Conservation (phyloP, 1,140 invertebrate genomes). For the Caenorhabditis tropicalis region DNA sequence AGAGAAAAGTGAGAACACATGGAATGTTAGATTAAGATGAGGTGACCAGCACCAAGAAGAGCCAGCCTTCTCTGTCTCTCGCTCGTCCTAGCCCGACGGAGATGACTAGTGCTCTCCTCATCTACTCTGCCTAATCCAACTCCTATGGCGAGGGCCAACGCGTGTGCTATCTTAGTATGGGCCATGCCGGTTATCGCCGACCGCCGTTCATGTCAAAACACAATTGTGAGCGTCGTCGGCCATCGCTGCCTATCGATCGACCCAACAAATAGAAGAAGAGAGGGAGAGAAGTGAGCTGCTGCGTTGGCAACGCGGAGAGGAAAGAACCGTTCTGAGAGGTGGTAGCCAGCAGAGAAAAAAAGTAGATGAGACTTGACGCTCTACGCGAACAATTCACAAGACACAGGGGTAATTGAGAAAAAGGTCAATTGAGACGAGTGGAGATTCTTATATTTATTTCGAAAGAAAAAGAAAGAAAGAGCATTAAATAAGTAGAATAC, state of each 20-base stretch:
- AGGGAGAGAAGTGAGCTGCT: neutral
- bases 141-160: neutral
- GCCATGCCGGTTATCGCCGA: neutral
- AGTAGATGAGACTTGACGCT: conserved; percentile 10
- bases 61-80: neutral
- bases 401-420: neutral
- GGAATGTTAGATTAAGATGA: neutral
- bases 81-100: neutral
- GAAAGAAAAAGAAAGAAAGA: neutral
- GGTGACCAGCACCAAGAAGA: neutral
- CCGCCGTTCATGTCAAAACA: conserved; percentile 24
- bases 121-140: neutral
- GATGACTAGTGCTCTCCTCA: neutral
- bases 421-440: neutral
- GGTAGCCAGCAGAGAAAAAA: conserved; percentile 16
- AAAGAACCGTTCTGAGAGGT: neutral
- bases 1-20: neutral
- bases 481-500: too few relatives aligned
- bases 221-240: conserved; percentile 3
- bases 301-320: conserved; percentile 25
- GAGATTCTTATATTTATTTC: neutral
- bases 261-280: conserved; percentile 15
- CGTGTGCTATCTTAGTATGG: neutral
- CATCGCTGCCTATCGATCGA: neutral
- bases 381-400: neutral